phyloP scores from a whole-genome alignment of 2,888 invertebrate genomes.

The Gari tellinella region DNA sequence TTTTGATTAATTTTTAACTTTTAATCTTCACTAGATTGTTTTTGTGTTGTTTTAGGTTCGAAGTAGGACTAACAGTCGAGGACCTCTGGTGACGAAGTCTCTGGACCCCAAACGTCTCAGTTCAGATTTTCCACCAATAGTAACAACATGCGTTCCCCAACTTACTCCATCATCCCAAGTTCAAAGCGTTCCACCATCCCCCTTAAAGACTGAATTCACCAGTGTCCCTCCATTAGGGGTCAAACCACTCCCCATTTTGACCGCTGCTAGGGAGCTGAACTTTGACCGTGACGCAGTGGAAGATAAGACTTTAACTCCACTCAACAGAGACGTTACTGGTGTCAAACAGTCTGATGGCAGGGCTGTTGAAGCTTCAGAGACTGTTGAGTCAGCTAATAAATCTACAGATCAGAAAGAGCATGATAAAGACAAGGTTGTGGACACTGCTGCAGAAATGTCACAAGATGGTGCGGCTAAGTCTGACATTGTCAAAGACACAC shows the following conservation, averaged over 20 bases:
- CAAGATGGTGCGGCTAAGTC: neutral
- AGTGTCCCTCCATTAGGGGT: conserved; percentile 72
- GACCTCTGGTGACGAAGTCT: conserved; percentile 7
- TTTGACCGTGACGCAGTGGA: conserved; percentile 42
- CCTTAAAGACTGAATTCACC: conserved; percentile 77
- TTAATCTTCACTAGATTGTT: too few relatives aligned
- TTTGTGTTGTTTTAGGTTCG: conserved; percentile 17
- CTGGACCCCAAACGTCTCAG: conserved; percentile 58
- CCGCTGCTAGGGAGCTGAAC: conserved; percentile 63
- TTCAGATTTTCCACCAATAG: conserved; percentile 32
- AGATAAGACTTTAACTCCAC: neutral
- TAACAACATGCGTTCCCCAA: conserved; percentile 36
- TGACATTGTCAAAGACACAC: too few relatives aligned
- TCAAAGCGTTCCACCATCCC: conserved; percentile 74
- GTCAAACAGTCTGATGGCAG: conserved; percentile 2
- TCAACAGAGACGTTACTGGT: neutral
- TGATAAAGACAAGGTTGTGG: too few relatives aligned
- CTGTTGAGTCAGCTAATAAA: neutral
- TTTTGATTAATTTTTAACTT: too few relatives aligned
- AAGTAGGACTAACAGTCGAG: conserved; percentile 39
- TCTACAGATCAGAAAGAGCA: too few relatives aligned
- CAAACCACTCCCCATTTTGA: conserved; percentile 63
- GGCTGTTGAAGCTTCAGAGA: neutral
- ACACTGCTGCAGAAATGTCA: too few relatives aligned
- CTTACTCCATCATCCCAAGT: conserved; percentile 57